These are phyloP conservation scores for Mus caroli DNA, from an alignment of 2,797 vertebrate genomes.

Conservation along the genomic window DNA sequence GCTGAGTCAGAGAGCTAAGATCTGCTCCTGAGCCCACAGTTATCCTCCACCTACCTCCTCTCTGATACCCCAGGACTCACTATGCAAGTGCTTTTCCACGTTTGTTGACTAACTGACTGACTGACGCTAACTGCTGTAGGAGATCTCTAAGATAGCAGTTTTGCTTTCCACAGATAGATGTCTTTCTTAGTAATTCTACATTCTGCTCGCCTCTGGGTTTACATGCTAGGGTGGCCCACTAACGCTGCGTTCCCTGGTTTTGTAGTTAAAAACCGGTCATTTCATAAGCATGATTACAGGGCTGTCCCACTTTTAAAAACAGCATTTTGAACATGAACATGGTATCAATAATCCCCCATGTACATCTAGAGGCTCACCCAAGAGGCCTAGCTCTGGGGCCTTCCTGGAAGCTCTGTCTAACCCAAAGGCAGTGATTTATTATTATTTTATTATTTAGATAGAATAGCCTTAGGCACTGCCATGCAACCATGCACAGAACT, in stretches of 20 bases:
- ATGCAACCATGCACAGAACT: background rate
- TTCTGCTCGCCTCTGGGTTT: background rate
- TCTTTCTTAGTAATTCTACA: background rate
- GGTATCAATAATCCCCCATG: background rate
- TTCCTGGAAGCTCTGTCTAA: background rate
- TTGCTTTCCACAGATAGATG: background rate
- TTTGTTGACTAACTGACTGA: background rate
- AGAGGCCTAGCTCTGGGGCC: background rate
- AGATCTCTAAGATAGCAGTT: background rate
- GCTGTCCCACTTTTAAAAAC: background rate
- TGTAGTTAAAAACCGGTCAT: background rate
- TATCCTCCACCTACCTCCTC: background rate
- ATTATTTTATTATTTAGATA: background rate
- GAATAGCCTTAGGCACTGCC: background rate
- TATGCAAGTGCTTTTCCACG: rapidly evolving
- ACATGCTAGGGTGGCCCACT: rapidly evolving
- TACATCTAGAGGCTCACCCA: background rate
- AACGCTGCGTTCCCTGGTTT: background rate
- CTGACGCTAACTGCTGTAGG: rapidly evolving
- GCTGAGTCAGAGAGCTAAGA: background rate
- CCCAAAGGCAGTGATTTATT: rapidly evolving
- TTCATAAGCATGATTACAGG: background rate
- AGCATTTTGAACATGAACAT: rapidly evolving
- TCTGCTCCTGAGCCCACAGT: background rate
- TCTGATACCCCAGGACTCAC: rapidly evolving